These are phyloP conservation scores for Drosophila neonasuta DNA, from an alignment of 2,888 invertebrate genomes.

Conservation along the genomic window DNA sequence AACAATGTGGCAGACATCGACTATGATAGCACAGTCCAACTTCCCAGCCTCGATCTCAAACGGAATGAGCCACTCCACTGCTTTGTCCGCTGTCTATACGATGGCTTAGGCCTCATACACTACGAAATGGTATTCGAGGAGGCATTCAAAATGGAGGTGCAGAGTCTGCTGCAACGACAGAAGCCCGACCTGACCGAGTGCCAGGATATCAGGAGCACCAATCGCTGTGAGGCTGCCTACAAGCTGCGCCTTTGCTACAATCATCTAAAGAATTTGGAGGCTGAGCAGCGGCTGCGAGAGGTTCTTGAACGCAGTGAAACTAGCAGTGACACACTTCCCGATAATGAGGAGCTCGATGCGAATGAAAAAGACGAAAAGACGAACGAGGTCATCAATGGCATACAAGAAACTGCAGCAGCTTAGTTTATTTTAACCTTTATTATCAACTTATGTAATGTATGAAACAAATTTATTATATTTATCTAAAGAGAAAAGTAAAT, in stretches of 20 bases:
- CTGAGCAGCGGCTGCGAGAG: constrained; percentile 62
- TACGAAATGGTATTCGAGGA: constrained; percentile 71
- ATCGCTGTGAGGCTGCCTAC: constrained; percentile 70
- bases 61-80: constrained; percentile 73
- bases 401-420: constrained; percentile 15
- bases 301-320: constrained; percentile 54
- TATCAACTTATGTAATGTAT: constrained; percentile 6
- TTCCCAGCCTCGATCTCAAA: constrained; percentile 47
- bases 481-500: constrained; percentile 6
- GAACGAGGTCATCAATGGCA: constrained; percentile 51
- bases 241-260: constrained; percentile 71
- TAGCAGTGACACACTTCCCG: constrained; percentile 24
- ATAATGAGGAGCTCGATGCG: constrained; percentile 33
- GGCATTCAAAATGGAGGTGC: constrained; percentile 57
- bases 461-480: background rate
- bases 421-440: background rate
- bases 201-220: constrained; percentile 56
- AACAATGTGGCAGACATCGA: constrained; percentile 45
- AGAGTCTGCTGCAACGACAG: constrained; percentile 46
- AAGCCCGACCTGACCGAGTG: constrained; percentile 64
- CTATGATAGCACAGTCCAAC: constrained; percentile 28
- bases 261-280: constrained; percentile 65
- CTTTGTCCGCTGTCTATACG: constrained; percentile 76
- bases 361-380: constrained; percentile 16
- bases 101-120: constrained; percentile 68